These are phyloP conservation scores for Aldrovandia affinis DNA, from an alignment of 2,797 vertebrate genomes.

Conservation along the genomic window DNA sequence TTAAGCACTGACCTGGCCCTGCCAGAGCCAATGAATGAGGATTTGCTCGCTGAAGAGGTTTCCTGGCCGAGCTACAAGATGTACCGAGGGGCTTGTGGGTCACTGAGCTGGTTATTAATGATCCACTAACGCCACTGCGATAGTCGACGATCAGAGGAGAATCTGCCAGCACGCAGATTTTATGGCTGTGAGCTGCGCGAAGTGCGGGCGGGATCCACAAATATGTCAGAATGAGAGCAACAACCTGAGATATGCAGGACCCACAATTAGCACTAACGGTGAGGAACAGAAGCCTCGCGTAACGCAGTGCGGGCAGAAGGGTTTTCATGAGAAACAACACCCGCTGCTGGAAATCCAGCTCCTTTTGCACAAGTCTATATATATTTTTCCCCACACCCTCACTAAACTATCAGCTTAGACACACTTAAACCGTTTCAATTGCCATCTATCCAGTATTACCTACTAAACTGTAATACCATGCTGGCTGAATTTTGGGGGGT, in stretches of 20 bases:
- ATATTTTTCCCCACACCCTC: not conserved
- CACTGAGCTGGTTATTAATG: not conserved
- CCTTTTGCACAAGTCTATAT: not conserved
- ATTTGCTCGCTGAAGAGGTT: not conserved
- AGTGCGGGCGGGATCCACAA: not conserved
- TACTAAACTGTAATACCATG: not conserved
- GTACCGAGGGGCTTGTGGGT: not conserved
- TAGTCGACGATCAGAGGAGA: not conserved
- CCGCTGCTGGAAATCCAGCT: not conserved
- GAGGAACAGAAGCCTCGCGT: not conserved
- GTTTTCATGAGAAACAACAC: not conserved
- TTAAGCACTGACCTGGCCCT: not conserved
- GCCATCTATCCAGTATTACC: not conserved
- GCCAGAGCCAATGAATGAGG: conserved; percentile 4
- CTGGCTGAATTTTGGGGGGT: not conserved
- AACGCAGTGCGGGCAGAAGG: not conserved
- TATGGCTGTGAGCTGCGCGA: not conserved
- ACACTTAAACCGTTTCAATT: not conserved
- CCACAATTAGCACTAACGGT: not conserved
- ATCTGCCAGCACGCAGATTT: not conserved
- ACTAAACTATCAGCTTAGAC: not conserved
- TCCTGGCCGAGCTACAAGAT: not conserved
- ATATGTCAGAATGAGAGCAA: not conserved
- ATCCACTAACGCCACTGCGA: not conserved
- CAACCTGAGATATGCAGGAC: not conserved